Percentiles rank a stretch among this genome's conserved stretches.
Conservation (phyloP, 2,797 vertebrate genomes). For the Lagorchestes hirsutus region DNA sequence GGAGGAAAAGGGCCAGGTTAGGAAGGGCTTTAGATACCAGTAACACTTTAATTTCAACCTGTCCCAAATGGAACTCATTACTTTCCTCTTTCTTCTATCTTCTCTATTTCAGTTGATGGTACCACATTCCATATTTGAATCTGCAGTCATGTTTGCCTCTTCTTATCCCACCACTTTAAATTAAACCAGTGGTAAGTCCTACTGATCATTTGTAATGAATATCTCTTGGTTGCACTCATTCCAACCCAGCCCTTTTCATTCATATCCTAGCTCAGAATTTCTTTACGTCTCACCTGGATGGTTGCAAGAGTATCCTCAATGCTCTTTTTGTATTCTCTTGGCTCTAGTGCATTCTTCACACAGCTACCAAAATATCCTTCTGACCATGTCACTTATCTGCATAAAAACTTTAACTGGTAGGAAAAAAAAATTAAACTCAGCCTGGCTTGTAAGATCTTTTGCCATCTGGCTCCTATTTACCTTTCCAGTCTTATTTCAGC, state of each 20-base stretch:
- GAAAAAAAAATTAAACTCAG: neutral
- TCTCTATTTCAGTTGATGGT: neutral
- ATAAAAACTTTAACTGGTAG: neutral
- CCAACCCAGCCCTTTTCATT: neutral
- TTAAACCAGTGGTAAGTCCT: neutral
- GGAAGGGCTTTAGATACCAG: neutral
- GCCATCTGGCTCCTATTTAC: neutral
- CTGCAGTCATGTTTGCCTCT: neutral
- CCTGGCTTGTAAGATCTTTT: neutral
- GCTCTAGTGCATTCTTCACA: neutral
- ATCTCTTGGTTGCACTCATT: neutral
- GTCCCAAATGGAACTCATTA: neutral
- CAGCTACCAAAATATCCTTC: neutral
- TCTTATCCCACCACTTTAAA: neutral
- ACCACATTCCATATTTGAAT: neutral
- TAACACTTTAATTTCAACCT: neutral
- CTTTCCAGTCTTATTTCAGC: conserved; percentile 1
- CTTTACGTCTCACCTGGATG: neutral
- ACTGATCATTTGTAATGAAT: neutral
- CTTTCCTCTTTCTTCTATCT: neutral
- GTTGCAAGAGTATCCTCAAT: neutral
- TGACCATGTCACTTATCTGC: neutral
- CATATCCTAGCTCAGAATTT: neutral
- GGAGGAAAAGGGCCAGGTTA: neutral
- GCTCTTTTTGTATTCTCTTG: neutral